These are phyloP conservation scores for Glyptemys insculpta DNA, from an alignment of 2,797 vertebrate species.

Conservation along the genomic window DNA sequence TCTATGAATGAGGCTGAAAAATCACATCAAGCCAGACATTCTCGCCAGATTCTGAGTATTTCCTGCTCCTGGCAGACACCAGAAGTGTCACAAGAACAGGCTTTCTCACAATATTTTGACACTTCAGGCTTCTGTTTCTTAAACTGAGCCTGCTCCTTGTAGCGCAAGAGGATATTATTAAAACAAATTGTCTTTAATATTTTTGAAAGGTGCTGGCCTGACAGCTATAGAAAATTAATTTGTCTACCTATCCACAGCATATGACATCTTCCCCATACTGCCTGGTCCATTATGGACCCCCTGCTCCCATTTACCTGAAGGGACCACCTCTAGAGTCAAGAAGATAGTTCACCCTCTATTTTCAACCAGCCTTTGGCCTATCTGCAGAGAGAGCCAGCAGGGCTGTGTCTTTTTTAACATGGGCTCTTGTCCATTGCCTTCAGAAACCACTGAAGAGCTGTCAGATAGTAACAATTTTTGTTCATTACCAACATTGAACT, in stretches of 20 bases:
- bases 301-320: accelerated
- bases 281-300: not conserved
- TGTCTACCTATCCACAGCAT: not conserved
- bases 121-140: constrained; percentile 29
- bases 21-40: not conserved
- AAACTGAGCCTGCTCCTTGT: not conserved
- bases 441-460: not conserved
- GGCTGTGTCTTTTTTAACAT: not conserved
- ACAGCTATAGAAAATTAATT: constrained; percentile 8
- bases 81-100: not conserved
- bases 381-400: constrained; percentile 8
- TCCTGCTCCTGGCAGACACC: not conserved
- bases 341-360: not conserved
- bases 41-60: not conserved
- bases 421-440: not conserved
- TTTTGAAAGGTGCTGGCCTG: not conserved
- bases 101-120: not conserved
- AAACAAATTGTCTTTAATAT: constrained; percentile 26
- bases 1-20: not conserved
- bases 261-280: not conserved
- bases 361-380: not conserved
- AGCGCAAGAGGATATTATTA: constrained; percentile 14
- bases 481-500: not conserved
- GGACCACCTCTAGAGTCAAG: accelerated
- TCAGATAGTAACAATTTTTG: not conserved